These are phyloP conservation scores for Sandelia bainsii DNA, from an alignment of 2,797 vertebrate genomes.

Conservation along the genomic window DNA sequence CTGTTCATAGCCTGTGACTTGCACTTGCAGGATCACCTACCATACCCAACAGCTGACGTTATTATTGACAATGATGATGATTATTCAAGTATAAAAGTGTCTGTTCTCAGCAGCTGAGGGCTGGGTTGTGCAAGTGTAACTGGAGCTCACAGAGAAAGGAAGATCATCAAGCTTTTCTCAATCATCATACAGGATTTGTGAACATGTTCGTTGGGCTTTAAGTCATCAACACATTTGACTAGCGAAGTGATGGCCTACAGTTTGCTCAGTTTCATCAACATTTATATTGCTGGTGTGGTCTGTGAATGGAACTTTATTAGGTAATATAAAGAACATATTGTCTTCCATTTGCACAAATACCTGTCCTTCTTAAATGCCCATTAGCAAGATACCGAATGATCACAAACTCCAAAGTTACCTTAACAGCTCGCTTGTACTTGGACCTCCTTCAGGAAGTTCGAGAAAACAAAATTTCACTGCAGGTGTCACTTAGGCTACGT, in stretches of 20 bases:
- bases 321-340: too few species aligned
- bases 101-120: conserved; percentile 42
- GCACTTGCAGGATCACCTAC: conserved; percentile 42
- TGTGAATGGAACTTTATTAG: conserved; percentile 10
- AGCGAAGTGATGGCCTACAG: conserved; percentile 21
- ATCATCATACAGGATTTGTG: conserved; percentile 20
- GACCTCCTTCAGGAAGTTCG: conserved; percentile 33
- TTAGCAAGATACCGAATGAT: conserved; percentile 35
- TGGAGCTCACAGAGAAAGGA: conserved; percentile 75
- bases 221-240: conserved; percentile 5
- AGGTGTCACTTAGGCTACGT: conserved; percentile 37
- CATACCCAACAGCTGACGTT: conserved; percentile 37
- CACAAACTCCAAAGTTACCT: conserved; percentile 29
- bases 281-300: conserved; percentile 11
- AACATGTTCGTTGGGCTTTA: conserved; percentile 35
- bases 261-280: conserved; percentile 20
- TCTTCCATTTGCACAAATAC: not conserved
- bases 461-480: conserved; percentile 32
- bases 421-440: conserved; percentile 24
- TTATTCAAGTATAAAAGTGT: conserved; percentile 72
- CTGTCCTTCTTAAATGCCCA: conserved; percentile 35
- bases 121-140: conserved; percentile 40
- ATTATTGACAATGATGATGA: conserved; percentile 42
- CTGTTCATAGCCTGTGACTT: conserved; percentile 77
- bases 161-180: conserved; percentile 32